Conservation (phyloP, 1,140 invertebrate genomes). For the Paraescarpia echinospica region DNA sequence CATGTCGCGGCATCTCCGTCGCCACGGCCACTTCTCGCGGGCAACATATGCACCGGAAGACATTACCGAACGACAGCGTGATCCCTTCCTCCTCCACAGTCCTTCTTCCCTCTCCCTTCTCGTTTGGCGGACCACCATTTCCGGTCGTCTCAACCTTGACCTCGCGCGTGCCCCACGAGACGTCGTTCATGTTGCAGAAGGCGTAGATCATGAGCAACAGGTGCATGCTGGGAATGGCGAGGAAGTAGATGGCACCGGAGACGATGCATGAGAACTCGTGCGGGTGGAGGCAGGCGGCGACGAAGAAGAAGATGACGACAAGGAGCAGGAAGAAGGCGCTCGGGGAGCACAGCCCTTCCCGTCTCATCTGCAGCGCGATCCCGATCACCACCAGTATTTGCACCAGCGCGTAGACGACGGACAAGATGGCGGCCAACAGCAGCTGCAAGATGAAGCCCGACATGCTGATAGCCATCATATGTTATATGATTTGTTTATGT, state of each 20-base stretch:
- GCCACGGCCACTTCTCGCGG: conserved; percentile 15
- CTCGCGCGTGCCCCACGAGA: conserved; percentile 90
- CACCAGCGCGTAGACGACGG: conserved; percentile 48
- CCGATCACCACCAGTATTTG: conserved; percentile 57
- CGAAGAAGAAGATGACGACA: conserved; percentile 60
- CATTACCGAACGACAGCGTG: conserved; percentile 33
- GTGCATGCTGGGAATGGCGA: conserved; percentile 92
- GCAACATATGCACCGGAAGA: conserved; percentile 39
- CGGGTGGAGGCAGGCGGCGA: conserved; percentile 79
- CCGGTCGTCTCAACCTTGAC: conserved; percentile 44
- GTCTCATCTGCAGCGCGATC: conserved; percentile 45
- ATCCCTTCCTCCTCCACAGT: conserved; percentile 22
- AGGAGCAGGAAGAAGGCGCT: conserved; percentile 49
- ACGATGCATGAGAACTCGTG: conserved; percentile 76
- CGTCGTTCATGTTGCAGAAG: conserved; percentile 85
- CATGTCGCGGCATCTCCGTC: background rate
- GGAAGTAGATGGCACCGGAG: conserved; percentile 81
- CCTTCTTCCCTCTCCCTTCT: conserved; percentile 22
- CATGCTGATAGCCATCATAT: background rate
- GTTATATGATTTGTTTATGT: no score
- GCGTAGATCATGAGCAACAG: conserved; percentile 89
- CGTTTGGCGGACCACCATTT: conserved; percentile 33
- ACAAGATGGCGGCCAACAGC: conserved; percentile 46
- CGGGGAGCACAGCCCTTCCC: conserved; percentile 47
- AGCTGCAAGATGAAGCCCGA: conserved; percentile 37